phyloP scores from a whole-genome alignment of 2,888 invertebrate species.

The Eupithecia pulchellata region DNA sequence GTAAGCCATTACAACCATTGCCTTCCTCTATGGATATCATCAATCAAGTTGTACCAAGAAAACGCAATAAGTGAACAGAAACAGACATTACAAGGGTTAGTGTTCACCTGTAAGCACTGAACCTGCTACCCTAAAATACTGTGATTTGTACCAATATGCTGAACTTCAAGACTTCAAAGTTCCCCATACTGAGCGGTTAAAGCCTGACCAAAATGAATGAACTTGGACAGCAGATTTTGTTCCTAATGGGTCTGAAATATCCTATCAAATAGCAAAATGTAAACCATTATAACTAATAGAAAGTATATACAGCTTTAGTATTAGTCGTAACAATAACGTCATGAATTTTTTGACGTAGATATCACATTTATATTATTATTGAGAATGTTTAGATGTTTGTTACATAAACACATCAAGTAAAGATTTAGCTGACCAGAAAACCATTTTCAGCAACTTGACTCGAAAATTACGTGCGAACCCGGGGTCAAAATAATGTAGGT shows the following conservation, averaged over 20 bases:
- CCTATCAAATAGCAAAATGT: background rate
- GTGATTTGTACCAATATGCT: slow-evolving; percentile 11
- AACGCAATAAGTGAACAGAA: background rate
- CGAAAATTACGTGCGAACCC: no score
- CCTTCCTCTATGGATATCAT: background rate
- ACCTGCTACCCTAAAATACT: background rate
- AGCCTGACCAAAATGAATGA: slow-evolving; percentile 6
- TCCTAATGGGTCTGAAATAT: slow-evolving; percentile 1
- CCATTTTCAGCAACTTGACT: no score
- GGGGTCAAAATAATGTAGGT: no score
- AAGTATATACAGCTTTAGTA: no score
- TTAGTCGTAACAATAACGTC: no score
- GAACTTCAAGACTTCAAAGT: slow-evolving; percentile 34
- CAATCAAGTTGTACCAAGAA: background rate
- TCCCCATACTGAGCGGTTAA: slow-evolving; percentile 26
- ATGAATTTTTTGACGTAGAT: no score
- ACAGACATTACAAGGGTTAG: background rate
- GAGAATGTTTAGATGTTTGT: no score
- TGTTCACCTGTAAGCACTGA: background rate
- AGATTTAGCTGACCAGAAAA: no score
- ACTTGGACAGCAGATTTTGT: slow-evolving; percentile 2
- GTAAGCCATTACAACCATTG: no score
- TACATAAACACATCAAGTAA: no score
- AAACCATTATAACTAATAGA: no score
- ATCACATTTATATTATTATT: no score